These are phyloP conservation scores for Campylorhamphus procurvoides DNA, from an alignment of 2,113 vertebrate species.

Conservation along the genomic window DNA sequence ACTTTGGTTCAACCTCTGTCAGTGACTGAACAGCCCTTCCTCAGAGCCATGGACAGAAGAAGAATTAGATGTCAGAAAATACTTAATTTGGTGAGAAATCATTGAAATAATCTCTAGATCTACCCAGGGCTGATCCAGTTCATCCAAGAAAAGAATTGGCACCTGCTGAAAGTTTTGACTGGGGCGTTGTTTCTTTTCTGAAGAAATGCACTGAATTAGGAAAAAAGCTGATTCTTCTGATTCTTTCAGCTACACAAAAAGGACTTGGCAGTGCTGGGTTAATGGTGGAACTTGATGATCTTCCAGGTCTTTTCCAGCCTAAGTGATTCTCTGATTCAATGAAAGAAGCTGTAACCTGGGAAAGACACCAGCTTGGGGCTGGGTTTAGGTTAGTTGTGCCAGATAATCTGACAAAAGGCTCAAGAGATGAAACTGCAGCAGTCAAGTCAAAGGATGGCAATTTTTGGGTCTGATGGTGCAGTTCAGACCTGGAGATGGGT, in stretches of 20 bases:
- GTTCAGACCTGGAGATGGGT: accelerated
- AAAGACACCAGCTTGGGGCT: background rate
- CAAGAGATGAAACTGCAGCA: background rate
- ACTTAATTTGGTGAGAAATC: background rate
- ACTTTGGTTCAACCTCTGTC: background rate
- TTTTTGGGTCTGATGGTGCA: background rate
- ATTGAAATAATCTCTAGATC: background rate
- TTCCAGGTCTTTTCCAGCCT: no score
- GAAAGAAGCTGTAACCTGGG: background rate
- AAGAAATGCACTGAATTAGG: background rate
- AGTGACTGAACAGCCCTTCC: background rate
- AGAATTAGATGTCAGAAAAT: background rate
- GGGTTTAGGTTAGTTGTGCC: background rate
- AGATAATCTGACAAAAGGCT: background rate
- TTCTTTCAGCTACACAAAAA: background rate
- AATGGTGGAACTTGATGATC: no score
- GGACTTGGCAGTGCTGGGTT: background rate
- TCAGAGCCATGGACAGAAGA: background rate
- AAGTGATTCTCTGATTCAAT: no score
- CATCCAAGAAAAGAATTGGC: background rate
- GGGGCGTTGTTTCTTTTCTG: background rate
- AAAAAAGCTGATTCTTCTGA: background rate
- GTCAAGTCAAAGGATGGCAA: background rate
- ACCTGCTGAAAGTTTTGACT: background rate
- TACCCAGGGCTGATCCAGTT: background rate